Conservation (phyloP, 1,140 invertebrate genomes). For the Drosophila novamexicana region DNA sequence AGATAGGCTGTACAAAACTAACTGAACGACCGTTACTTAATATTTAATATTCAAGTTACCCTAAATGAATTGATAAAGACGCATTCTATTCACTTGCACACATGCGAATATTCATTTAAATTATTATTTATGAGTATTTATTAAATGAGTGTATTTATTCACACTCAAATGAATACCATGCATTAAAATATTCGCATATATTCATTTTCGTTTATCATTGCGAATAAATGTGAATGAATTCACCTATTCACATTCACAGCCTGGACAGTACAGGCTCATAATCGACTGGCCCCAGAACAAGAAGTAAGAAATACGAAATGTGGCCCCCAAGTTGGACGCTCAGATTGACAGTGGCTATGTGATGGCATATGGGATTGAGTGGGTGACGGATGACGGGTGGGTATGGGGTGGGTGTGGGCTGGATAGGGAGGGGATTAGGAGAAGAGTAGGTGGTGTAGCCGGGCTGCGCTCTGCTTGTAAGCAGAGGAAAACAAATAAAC, state of each 20-base stretch:
- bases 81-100: not conserved
- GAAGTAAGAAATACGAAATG: constrained; percentile 5
- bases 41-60: too few species aligned
- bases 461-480: not conserved
- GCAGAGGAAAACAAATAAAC: constrained; percentile 75
- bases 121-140: not conserved
- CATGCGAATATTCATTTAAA: not conserved
- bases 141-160: too few species aligned
- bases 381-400: not conserved
- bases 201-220: not conserved
- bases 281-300: constrained; percentile 26
- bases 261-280: not conserved
- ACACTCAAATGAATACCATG: too few species aligned
- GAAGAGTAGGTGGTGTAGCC: constrained; percentile 1
- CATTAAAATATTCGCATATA: not conserved
- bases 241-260: not conserved
- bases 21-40: too few species aligned
- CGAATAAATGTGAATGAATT: constrained; percentile 4
- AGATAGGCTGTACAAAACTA: too few species aligned
- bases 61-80: too few species aligned
- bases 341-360: constrained; percentile 47
- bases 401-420: not conserved
- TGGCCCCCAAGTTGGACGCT: constrained; percentile 24
- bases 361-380: not conserved
- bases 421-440: not conserved